A percentile compares a stretch with the other conserved stretches of the same genome.
Evolutionary conservation across 2,888 invertebrate species (phyloP).

Genomic region (Osmoderma eremita): DNA sequence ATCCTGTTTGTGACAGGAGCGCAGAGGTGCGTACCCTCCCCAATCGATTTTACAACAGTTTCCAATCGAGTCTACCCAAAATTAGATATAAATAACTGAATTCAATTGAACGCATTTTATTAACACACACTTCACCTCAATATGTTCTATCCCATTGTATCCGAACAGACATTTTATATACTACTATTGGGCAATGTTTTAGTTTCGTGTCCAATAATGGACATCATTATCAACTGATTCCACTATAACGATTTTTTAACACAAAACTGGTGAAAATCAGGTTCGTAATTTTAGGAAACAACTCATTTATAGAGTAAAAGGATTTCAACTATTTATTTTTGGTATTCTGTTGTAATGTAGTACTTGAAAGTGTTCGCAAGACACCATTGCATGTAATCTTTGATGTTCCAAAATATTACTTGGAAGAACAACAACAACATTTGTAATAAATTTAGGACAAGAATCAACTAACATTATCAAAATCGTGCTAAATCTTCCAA

Average conservation of each 20-base stretch:
- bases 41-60: slow-evolving; percentile 28
- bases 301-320: too few relatives aligned
- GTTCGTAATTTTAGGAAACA: not conserved
- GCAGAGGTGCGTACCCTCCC: not conserved
- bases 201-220: slow-evolving; percentile 8
- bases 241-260: not conserved
- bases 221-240: slow-evolving; percentile 17
- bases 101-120: slow-evolving; percentile 36
- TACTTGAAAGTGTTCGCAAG: too few relatives aligned
- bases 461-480: too few relatives aligned
- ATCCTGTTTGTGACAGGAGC: not conserved
- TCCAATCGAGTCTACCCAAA: slow-evolving; percentile 29
- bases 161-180: slow-evolving; percentile 15
- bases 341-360: too few relatives aligned
- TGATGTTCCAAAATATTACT: too few relatives aligned
- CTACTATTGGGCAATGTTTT: slow-evolving; percentile 18
- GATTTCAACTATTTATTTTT: too few relatives aligned
- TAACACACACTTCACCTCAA: slow-evolving; percentile 18
- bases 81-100: slow-evolving; percentile 40
- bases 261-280: not conserved
- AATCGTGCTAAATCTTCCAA: too few relatives aligned
- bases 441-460: too few relatives aligned
- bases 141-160: slow-evolving; percentile 10
- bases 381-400: too few relatives aligned
- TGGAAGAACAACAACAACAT: too few relatives aligned